A percentile compares a stretch with the other conserved stretches of the same genome.
phyloP scores from a whole-genome alignment of 2,888 invertebrate species.

The Ellobium chinense region DNA sequence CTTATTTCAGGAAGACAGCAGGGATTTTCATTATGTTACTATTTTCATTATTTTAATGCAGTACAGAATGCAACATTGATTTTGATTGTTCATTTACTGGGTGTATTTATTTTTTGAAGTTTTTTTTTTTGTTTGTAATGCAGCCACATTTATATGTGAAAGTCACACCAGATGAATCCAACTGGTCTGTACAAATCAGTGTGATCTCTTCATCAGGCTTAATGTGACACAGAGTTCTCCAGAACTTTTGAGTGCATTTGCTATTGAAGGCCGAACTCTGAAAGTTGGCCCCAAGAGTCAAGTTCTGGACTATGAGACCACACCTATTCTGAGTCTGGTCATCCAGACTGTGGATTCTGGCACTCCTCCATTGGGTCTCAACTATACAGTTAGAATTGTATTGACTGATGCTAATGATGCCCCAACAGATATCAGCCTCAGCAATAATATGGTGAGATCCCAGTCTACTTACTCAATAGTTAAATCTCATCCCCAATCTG shows the following conservation, averaged over 20 bases:
- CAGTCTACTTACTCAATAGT: no score
- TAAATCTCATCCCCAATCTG: no score
- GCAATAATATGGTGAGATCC: slow-evolving; percentile 30
- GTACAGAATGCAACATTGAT: no score
- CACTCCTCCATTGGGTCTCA: slow-evolving; percentile 47
- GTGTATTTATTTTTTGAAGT: no score
- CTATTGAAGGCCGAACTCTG: slow-evolving; percentile 51
- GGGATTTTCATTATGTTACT: no score
- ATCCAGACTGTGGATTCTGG: slow-evolving; percentile 58
- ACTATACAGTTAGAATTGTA: slow-evolving; percentile 50
- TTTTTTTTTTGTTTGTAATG: no score
- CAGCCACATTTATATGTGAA: no score
- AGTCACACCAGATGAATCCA: no score
- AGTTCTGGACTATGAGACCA: slow-evolving; percentile 54
- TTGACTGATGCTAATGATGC: slow-evolving; percentile 59
- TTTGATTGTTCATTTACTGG: no score
- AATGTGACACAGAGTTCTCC: slow-evolving; percentile 42
- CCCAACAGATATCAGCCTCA: slow-evolving; percentile 54
- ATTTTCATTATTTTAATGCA: no score
- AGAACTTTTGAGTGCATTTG: slow-evolving; percentile 51
- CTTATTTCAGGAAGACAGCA: no score
- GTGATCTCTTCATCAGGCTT: slow-evolving; percentile 46
- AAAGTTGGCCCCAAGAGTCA: slow-evolving; percentile 47
- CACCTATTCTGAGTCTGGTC: slow-evolving; percentile 52
- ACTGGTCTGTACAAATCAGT: no score